Percentiles rank a stretch among this genome's conserved stretches.
phyloP scores from a whole-genome alignment of 2,888 invertebrate species.

The Ethmia dodecea region DNA sequence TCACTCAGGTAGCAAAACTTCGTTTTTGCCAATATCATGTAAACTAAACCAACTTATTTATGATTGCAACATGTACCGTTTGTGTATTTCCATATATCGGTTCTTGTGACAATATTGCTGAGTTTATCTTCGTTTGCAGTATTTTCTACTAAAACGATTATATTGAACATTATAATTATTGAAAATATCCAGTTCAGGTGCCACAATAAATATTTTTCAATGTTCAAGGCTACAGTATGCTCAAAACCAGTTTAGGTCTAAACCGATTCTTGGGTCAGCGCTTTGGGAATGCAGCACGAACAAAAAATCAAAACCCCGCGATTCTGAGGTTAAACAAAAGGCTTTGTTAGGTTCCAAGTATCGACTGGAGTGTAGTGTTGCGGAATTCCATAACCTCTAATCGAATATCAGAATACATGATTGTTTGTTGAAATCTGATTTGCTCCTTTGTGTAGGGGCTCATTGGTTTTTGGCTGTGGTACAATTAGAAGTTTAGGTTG shows the following conservation, averaged over 20 bases:
- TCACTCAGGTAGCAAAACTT: too few species aligned
- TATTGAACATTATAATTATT: too few species aligned
- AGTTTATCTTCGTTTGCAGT: too few species aligned
- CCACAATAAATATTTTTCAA: conserved; percentile 2
- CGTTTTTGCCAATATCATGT: too few species aligned
- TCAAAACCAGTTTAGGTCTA: conserved; percentile 55
- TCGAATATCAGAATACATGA: conserved; percentile 44
- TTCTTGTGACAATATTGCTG: too few species aligned
- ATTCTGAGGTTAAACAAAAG: conserved; percentile 61
- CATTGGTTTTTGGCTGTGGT: conserved; percentile 8
- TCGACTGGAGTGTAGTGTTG: conserved; percentile 54
- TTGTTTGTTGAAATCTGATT: conserved; percentile 61
- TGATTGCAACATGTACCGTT: too few species aligned
- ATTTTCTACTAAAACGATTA: too few species aligned
- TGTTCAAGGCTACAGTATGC: not conserved
- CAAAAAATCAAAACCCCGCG: conserved; percentile 55
- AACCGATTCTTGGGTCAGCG: conserved; percentile 58
- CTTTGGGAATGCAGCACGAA: conserved; percentile 65
- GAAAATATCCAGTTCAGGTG: too few species aligned
- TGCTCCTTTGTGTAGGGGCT: conserved; percentile 19
- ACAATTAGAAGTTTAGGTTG: too few species aligned
- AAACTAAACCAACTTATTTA: too few species aligned
- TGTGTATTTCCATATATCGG: too few species aligned
- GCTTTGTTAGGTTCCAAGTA: conserved; percentile 74
- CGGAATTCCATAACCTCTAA: conserved; percentile 67